A percentile compares a stretch with the other conserved stretches of the same genome.
phyloP scores from a whole-genome alignment of 2,797 vertebrate genomes.

The Picus viridis region DNA sequence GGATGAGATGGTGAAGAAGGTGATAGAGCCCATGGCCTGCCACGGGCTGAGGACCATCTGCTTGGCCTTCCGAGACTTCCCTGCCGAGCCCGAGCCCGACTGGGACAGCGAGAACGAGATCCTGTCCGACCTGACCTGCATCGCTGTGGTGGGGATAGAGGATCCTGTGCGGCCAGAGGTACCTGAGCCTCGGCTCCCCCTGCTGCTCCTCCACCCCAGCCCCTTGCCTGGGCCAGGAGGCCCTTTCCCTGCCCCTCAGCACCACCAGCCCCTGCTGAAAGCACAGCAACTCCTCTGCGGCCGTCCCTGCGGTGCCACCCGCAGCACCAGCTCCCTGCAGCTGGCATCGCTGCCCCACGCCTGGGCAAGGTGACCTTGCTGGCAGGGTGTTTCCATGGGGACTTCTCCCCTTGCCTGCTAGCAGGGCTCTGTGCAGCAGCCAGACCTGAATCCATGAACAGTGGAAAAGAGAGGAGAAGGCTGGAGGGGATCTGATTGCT shows the following conservation, averaged over 20 bases:
- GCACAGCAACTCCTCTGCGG: background rate
- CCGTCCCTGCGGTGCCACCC: background rate
- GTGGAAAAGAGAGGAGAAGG: background rate
- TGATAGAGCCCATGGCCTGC: slow-evolving; percentile 97
- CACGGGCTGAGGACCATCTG: slow-evolving; percentile 96
- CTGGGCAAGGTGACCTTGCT: background rate
- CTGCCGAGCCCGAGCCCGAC: slow-evolving; percentile 79
- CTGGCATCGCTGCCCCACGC: rapidly evolving
- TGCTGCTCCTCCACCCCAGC: no score
- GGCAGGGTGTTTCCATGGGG: background rate
- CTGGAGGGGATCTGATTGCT: no score
- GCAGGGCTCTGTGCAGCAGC: background rate
- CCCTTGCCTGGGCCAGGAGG: rapidly evolving
- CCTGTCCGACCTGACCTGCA: slow-evolving; percentile 90
- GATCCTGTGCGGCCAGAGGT: slow-evolving; percentile 97
- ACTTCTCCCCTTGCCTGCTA: rapidly evolving
- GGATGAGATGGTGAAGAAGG: slow-evolving; percentile 92
- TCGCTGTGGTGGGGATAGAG: slow-evolving; percentile 94
- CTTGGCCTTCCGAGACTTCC: slow-evolving; percentile 92
- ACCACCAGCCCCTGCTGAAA: background rate
- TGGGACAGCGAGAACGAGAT: slow-evolving; percentile 93
- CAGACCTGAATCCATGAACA: rapidly evolving
- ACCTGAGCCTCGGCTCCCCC: background rate
- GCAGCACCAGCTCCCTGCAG: background rate
- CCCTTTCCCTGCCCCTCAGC: background rate